phyloP scores from a whole-genome alignment of 2,888 invertebrate genomes.

The Drosophila fungiperda region DNA sequence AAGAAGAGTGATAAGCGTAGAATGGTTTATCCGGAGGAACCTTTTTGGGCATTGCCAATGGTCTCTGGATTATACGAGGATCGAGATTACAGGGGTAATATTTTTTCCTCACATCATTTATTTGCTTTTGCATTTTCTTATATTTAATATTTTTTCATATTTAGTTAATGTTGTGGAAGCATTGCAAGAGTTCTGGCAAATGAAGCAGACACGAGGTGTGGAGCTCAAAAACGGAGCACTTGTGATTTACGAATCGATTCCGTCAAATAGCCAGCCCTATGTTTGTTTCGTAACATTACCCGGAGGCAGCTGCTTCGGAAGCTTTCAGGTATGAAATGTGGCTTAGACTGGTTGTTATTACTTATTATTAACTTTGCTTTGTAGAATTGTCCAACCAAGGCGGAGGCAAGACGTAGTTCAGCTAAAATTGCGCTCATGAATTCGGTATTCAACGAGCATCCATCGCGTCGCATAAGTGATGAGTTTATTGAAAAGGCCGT shows the following conservation, averaged over 20 bases:
- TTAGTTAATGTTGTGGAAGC: conserved; percentile 98
- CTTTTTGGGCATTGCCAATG: conserved; percentile 85
- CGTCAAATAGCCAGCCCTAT: conserved; percentile 95
- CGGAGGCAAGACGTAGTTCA: conserved; percentile 96
- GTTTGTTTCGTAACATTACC: conserved; percentile 97
- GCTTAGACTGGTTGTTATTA: background rate
- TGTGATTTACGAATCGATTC: conserved; percentile 97
- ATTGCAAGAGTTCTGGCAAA: conserved; percentile 98
- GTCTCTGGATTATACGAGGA: conserved; percentile 85
- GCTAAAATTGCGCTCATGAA: conserved; percentile 98
- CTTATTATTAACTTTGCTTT: conserved; percentile 15
- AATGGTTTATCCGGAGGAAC: conserved; percentile 85
- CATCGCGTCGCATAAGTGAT: conserved; percentile 95
- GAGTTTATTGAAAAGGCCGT: conserved; percentile 98
- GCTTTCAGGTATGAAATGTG: conserved; percentile 90
- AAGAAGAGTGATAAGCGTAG: conserved; percentile 55
- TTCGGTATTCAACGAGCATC: conserved; percentile 98
- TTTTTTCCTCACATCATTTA: background rate
- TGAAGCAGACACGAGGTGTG: conserved; percentile 95
- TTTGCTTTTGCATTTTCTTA: background rate
- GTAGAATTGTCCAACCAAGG: conserved; percentile 97
- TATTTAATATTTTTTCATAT: conserved; percentile 9
- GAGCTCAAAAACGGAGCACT: conserved; percentile 94
- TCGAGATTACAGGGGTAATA: conserved; percentile 84
- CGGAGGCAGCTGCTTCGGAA: conserved; percentile 97